These are phyloP conservation scores for Chromobotia macracanthus DNA, from an alignment of 2,797 vertebrate species.

Conservation along the genomic window DNA sequence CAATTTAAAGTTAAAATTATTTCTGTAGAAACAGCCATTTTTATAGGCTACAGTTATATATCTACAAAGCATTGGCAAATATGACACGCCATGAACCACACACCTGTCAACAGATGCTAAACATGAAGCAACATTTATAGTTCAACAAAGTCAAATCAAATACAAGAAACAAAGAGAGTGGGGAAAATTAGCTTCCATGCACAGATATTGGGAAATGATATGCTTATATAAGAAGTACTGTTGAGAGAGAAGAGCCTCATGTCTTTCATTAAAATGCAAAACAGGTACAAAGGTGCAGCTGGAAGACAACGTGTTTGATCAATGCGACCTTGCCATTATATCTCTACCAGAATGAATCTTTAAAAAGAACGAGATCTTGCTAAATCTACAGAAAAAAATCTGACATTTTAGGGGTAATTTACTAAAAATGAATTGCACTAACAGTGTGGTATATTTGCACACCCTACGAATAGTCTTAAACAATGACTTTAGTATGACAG, in stretches of 20 bases:
- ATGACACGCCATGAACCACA: background rate
- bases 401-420: background rate
- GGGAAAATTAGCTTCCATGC: constrained; percentile 22
- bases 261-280: constrained; percentile 60
- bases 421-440: background rate
- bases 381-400: constrained; percentile 26
- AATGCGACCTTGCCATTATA: constrained; percentile 46
- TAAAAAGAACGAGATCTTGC: constrained; percentile 40
- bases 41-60: too few relatives aligned
- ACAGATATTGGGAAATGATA: constrained; percentile 41
- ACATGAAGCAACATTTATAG: constrained; percentile 29
- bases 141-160: constrained; percentile 5
- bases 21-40: too few relatives aligned
- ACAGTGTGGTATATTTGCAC: background rate
- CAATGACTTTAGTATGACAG: background rate
- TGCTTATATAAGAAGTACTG: constrained; percentile 41
- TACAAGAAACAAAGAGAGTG: constrained; percentile 29
- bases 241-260: constrained; percentile 46
- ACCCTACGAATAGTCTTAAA: background rate
- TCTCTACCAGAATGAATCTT: constrained; percentile 37
- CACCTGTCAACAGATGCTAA: constrained; percentile 41
- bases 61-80: background rate
- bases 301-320: constrained; percentile 55
- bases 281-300: constrained; percentile 56
- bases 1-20: too few relatives aligned